These are phyloP conservation scores for Nebria brevicollis DNA, from an alignment of 2,888 invertebrate species.

Conservation along the genomic window DNA sequence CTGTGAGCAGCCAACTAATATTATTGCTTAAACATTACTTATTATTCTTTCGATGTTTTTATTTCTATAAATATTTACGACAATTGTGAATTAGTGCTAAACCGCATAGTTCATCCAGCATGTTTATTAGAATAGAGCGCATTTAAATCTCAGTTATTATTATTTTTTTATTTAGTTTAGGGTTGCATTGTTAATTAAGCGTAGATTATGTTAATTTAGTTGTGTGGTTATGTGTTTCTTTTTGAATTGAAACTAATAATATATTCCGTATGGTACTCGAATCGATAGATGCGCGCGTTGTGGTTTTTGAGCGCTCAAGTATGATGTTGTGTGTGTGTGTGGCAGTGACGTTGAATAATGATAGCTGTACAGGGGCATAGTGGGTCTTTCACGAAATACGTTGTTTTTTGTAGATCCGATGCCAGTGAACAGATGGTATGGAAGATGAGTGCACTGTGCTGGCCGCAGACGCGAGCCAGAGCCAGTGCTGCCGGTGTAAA, in stretches of 20 bases:
- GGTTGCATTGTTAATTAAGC: neutral
- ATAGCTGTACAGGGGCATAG: neutral
- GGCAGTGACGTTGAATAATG: constrained; percentile 19
- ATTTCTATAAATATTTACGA: no score
- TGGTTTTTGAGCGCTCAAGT: neutral
- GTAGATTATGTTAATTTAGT: neutral
- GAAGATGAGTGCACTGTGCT: constrained; percentile 44
- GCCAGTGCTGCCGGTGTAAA: constrained; percentile 66
- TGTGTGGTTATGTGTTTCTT: neutral
- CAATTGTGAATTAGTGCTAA: no score
- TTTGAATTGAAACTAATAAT: neutral
- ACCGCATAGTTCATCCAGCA: neutral
- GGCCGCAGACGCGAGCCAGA: constrained; percentile 62
- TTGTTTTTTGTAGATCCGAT: constrained; percentile 59
- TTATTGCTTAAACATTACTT: no score
- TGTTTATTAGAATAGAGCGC: neutral
- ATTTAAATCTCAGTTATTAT: neutral
- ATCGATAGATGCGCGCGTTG: constrained; percentile 24
- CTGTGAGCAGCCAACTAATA: no score
- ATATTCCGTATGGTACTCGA: neutral
- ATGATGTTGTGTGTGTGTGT: neutral
- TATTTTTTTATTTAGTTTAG: neutral
- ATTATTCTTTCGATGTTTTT: no score
- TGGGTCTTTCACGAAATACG: neutral
- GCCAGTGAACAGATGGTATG: constrained; percentile 54